Evolutionary conservation across 2,888 invertebrate genomes (phyloP), one percentile per base, ranked within the genome.

Genomic region (Melanargia galathea): DNA sequence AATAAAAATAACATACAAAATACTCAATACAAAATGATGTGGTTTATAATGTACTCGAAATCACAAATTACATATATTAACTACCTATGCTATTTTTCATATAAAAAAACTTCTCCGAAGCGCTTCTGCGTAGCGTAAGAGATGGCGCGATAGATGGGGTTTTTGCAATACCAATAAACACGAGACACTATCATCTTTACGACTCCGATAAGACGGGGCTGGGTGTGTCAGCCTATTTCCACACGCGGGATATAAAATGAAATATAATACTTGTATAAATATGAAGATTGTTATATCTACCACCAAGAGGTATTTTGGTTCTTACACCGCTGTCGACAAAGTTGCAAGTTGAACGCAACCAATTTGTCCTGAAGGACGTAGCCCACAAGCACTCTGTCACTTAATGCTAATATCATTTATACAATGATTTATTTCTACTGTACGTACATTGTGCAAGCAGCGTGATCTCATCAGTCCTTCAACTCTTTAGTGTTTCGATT

Each of bases 101-200:
- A 4, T 10, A 51, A 7, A 30, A 30, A 30, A 49, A 0, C 20
- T 45, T 20, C 20, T 16, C n/a, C 30, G 10, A 18, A 35, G 30
- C 11, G 16, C 35, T 20, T 20, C 13, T n/a, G 2, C 4, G 35
- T 18, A 30, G 48, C 22, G n/a, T 18, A 30, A 65, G 60, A 65
- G 48, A 49, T 58, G 56, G 61, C 33, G 63, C 49, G 57, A 8
- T 22, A 46, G 57, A 59, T 60, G 62, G 59, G 62, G 60, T 62
- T 67, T 64, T 69, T 62, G 59, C 60, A 62, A 64, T 66, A 64
- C 58, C 64, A 66, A 68, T 66, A 65, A 68, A 68, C 58, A 66
- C 48, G 61, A 63, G 54, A 59, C 62, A 64, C 69, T 64, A 68
- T 69, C 64, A 58, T 63, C 62, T 68, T 67, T 68, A 70, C 57